Conservation (phyloP, 2,888 invertebrate species). For the Idaea aversata region DNA sequence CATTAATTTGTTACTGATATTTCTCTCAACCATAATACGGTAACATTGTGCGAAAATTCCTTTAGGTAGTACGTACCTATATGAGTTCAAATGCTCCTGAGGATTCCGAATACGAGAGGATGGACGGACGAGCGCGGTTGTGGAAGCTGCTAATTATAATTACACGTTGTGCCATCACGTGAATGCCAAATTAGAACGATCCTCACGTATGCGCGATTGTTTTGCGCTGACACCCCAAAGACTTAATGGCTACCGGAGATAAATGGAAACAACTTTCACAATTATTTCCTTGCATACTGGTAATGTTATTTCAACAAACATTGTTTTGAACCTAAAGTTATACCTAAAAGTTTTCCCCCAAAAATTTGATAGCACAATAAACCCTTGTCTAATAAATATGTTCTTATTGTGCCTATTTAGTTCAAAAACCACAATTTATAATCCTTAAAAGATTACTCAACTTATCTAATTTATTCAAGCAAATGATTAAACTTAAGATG, state of each 20-base stretch:
- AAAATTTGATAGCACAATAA: background rate
- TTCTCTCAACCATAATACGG: background rate
- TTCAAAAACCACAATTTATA: conserved; percentile 1
- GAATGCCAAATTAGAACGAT: conserved; percentile 30
- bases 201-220: conserved; percentile 29
- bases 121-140: conserved; percentile 15
- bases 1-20: too few species aligned
- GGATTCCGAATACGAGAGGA: background rate
- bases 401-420: background rate
- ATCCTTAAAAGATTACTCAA: background rate
- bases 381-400: background rate
- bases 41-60: background rate
- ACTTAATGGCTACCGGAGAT: conserved; percentile 22
- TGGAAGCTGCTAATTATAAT: conserved; percentile 41
- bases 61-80: background rate
- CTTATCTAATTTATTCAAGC: conserved; percentile 14
- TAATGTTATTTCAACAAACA: background rate
- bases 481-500: conserved; percentile 27
- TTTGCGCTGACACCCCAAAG: conserved; percentile 19
- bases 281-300: conserved; percentile 9
- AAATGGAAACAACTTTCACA: conserved; percentile 14
- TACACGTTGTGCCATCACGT: conserved; percentile 33
- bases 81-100: background rate
- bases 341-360: background rate
- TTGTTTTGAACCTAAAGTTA: background rate